Evolutionary conservation across 2,113 vertebrate species (phyloP).

Genomic region (Eubucco bourcierii): DNA sequence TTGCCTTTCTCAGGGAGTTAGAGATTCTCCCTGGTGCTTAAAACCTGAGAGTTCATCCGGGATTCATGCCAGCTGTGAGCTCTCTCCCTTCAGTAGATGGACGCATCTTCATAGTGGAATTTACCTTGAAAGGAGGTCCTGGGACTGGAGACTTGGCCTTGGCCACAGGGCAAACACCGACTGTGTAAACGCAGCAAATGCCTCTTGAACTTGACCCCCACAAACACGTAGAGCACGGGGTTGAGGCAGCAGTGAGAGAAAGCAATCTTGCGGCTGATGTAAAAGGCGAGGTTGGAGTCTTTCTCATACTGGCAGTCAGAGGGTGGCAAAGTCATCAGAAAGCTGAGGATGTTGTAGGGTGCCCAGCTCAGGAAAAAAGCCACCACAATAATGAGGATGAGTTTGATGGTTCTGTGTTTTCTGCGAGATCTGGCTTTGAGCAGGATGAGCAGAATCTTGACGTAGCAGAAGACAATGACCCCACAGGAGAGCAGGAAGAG

Average conservation of each 20-base stretch:
- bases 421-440: constrained; percentile 75
- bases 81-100: constrained; percentile 59
- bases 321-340: constrained; percentile 70
- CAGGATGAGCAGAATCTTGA: constrained; percentile 82
- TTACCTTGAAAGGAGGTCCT: neutral
- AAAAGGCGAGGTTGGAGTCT: constrained; percentile 62
- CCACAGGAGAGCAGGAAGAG: constrained; percentile 81
- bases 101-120: constrained; percentile 53
- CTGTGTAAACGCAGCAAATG: constrained; percentile 80
- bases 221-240: constrained; percentile 90
- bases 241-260: constrained; percentile 94
- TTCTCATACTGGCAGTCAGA: constrained; percentile 58
- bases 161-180: neutral
- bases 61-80: neutral
- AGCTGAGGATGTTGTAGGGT: constrained; percentile 87
- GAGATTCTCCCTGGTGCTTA: neutral
- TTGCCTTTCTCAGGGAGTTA: neutral
- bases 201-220: constrained; percentile 89
- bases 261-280: constrained; percentile 81
- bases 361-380: constrained; percentile 91
- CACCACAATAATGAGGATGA: constrained; percentile 86
- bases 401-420: constrained; percentile 83
- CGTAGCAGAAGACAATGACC: constrained; percentile 84
- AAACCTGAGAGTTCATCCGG: neutral
- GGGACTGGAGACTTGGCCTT: neutral